Base-by-base conservation (phyloP, 1,140 invertebrate species). In the Acyrthosiphon pisum region DNA sequence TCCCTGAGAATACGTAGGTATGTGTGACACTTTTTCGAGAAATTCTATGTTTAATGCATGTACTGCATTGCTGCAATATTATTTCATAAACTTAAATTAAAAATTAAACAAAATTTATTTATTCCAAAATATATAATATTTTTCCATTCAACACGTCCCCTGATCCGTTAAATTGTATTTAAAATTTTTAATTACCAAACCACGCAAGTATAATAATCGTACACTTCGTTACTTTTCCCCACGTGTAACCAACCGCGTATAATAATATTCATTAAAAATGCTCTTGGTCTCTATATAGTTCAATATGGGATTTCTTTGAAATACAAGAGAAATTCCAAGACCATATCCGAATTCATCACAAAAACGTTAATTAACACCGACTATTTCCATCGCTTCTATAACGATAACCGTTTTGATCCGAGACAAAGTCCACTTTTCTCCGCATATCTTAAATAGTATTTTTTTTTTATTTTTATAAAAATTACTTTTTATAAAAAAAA, bases 401-500 rank as follows among this genome's bases (percentile, higher is more conserved):
- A 89, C 50, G 88, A 89, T 89, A 89, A 89, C 88, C 35, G 35
- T 89, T 89, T 89, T 89, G 35, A 89, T 89, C 50, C 88, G 9
- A 89, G 22, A 89, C 88, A 89, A 89, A 56, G 50, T 89, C 48
- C 35, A 56, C 88, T 89, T 89, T 56, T 89, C 50, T 56, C 50
- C 35, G 50, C 88, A 37, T 89, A 56, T 89, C 22, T 89, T 56
- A 89, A 89, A 89, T 53, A 22, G 46, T 23, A 22, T 56, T 44
- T 46, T 41, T 87, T 89, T 53, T 56, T 89, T 89, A 53, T 53
- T 89, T 53, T 37, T 89, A 56, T 35, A 50, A 84, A 50, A 50
- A 50, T 18, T 2, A 50, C 14, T 53, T 53, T 53, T 53, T 53
- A 53, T 53, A 53, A 53, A 53, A 68, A 68, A 76, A 86, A 26